Percentiles rank a stretch among this genome's conserved stretches.
phyloP scores from a whole-genome alignment of 2,797 vertebrate species.

The Bradypodion ventrale region DNA sequence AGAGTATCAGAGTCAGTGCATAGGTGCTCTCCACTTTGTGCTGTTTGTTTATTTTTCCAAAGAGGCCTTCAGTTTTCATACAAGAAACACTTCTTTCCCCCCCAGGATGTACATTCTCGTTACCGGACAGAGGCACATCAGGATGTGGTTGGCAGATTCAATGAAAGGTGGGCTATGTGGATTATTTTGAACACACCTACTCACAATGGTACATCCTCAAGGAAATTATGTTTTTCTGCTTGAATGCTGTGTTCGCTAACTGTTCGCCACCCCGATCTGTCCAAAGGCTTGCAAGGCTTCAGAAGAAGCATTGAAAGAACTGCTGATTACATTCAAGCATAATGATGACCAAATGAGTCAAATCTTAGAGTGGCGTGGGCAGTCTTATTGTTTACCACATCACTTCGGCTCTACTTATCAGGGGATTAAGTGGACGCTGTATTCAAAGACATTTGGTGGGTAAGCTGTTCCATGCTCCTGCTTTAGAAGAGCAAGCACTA shows the following conservation, averaged over 20 bases:
- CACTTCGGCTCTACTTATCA: too few relatives aligned
- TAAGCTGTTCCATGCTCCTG: too few relatives aligned
- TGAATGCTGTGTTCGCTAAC: not conserved
- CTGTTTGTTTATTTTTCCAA: not conserved
- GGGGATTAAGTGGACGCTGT: too few relatives aligned
- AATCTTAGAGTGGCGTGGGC: too few relatives aligned
- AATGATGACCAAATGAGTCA: too few relatives aligned
- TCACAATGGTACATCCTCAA: not conserved
- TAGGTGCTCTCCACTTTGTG: not conserved
- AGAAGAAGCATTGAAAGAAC: not conserved
- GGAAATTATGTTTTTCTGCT: not conserved
- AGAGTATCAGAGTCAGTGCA: not conserved
- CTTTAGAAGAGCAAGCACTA: not conserved
- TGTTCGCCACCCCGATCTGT: not conserved
- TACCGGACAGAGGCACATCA: slow-evolving; percentile 97
- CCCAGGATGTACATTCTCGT: slow-evolving; percentile 92
- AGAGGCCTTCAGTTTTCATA: not conserved
- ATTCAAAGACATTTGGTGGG: too few relatives aligned
- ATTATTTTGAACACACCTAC: not conserved
- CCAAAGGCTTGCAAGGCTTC: not conserved
- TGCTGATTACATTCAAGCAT: not conserved
- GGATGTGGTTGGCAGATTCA: slow-evolving; percentile 94
- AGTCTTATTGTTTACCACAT: too few relatives aligned
- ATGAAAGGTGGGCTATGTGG: slow-evolving; percentile 84
- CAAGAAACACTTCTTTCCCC: not conserved